Conservation (phyloP, 1,140 invertebrate genomes). For the Drosophila biarmipes region DNA sequence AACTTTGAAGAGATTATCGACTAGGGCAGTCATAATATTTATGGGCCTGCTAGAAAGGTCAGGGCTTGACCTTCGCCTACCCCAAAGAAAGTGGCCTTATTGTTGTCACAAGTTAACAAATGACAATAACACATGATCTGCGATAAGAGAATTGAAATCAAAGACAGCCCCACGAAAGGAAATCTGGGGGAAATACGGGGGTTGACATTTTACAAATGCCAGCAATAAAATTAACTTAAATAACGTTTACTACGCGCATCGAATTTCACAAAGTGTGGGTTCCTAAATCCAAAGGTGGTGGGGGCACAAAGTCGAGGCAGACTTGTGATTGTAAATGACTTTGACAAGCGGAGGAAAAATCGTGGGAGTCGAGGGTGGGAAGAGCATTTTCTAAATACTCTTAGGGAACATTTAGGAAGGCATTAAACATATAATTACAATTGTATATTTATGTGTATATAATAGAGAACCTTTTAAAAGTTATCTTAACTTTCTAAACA, state of each 20-base stretch:
- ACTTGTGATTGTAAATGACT: constrained; percentile 35
- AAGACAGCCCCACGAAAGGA: constrained; percentile 23
- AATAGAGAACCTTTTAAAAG: too few relatives aligned
- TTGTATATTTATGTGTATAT: too few relatives aligned
- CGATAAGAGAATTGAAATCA: constrained; percentile 50
- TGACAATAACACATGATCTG: constrained; percentile 55
- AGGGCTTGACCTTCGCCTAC: constrained; percentile 36
- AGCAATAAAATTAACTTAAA: constrained; percentile 72
- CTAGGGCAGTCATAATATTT: constrained; percentile 54
- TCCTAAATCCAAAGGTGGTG: not conserved
- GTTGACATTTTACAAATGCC: constrained; percentile 66
- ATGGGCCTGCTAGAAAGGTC: constrained; percentile 49
- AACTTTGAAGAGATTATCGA: constrained; percentile 58
- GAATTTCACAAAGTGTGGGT: constrained; percentile 41
- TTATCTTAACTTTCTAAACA: too few relatives aligned
- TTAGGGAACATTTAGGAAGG: not conserved
- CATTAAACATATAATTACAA: too few relatives aligned
- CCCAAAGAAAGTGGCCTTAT: constrained; percentile 18
- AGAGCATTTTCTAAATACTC: not conserved
- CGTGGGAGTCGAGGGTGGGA: not conserved
- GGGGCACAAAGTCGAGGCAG: not conserved
- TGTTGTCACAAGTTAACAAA: constrained; percentile 36
- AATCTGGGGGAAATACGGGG: constrained; percentile 5
- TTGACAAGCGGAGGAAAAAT: constrained; percentile 34
- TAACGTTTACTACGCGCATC: constrained; percentile 59